Percentiles rank a stretch among this genome's conserved stretches.
These are phyloP conservation scores for Callospermophilus lateralis DNA, from an alignment of 2,113 vertebrate species.

Conservation along the genomic window DNA sequence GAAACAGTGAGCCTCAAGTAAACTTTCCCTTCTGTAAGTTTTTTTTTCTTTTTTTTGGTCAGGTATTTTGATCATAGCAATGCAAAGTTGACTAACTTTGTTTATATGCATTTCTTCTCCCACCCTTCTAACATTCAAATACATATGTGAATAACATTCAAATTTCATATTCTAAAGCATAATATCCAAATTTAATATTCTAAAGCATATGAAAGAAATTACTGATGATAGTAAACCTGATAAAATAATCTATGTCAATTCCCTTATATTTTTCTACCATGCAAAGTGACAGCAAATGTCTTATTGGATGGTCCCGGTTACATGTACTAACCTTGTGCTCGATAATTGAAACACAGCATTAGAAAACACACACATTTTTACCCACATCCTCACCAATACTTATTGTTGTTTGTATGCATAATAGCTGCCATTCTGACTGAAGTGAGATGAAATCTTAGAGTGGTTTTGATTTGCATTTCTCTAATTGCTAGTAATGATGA, in stretches of 20 bases:
- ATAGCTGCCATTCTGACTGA: no score
- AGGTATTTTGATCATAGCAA: no score
- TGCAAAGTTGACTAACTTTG: no score
- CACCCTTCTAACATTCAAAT: not conserved
- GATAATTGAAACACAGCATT: constrained; percentile 40
- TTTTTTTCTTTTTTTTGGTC: no score
- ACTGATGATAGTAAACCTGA: not conserved
- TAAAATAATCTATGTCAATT: not conserved
- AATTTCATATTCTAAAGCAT: not conserved
- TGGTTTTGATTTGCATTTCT: no score
- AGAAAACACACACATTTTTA: not conserved
- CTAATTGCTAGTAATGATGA: no score
- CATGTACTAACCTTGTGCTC: constrained; percentile 19
- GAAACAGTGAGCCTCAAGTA: no score
- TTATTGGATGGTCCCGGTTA: not conserved
- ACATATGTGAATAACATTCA: no score
- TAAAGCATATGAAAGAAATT: not conserved
- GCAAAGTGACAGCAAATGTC: not conserved
- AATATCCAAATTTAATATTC: not conserved
- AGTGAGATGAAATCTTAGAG: no score
- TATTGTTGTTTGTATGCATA: no score
- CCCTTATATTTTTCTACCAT: not conserved
- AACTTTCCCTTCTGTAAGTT: no score
- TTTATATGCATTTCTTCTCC: not conserved
- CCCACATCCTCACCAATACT: no score